phyloP scores from a whole-genome alignment of 2,797 vertebrate genomes.

The Threskiornis aethiopicus region DNA sequence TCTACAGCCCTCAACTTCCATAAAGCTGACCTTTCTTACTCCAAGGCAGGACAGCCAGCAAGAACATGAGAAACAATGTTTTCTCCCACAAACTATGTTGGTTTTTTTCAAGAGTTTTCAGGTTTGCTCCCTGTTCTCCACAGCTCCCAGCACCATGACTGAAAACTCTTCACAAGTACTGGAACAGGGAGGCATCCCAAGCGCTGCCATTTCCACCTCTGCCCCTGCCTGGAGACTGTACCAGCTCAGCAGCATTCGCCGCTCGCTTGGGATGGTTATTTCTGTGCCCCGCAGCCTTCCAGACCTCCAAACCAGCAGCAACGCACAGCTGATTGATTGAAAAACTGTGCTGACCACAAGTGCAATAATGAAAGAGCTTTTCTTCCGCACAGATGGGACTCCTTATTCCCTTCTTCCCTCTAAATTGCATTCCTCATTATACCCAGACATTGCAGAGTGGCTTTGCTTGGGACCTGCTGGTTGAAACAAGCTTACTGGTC shows the following conservation, averaged over 20 bases:
- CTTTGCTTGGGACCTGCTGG: neutral
- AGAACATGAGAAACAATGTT: neutral
- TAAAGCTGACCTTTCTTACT: neutral
- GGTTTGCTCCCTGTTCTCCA: neutral
- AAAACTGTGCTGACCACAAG: neutral
- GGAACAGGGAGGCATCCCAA: neutral
- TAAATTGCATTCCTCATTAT: neutral
- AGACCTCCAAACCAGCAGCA: neutral
- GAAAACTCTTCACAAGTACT: neutral
- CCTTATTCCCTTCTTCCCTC: neutral
- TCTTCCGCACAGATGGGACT: neutral
- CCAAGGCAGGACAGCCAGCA: neutral
- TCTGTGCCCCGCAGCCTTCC: neutral
- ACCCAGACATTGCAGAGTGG: neutral
- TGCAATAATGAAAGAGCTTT: neutral
- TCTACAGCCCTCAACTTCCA: neutral
- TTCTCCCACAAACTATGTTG: neutral
- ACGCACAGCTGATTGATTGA: fast-evolving
- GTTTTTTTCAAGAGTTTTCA: neutral
- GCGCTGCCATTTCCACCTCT: neutral
- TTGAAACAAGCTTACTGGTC: neutral
- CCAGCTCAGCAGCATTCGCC: neutral
- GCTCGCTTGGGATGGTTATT: neutral
- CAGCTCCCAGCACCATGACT: neutral
- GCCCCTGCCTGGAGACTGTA: neutral